phyloP scores from a whole-genome alignment of 1,140 invertebrate genomes.

The Aethina tumida region DNA sequence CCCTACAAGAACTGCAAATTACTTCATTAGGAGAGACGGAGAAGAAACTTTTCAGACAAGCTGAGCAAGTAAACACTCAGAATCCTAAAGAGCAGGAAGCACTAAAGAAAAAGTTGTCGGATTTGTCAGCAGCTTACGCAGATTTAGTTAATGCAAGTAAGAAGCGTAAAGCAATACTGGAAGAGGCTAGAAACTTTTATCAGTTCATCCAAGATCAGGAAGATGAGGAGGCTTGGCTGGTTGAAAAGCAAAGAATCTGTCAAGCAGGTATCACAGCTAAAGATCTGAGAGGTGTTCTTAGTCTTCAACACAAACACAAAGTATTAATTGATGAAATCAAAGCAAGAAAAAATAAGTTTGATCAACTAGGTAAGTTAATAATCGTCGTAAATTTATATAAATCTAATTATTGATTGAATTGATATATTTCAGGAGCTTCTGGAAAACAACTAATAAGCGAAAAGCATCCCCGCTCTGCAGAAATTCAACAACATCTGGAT shows the following conservation, averaged over 20 bases:
- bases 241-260: slow-evolving; percentile 87
- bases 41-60: slow-evolving; percentile 62
- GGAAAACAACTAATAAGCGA: slow-evolving; percentile 67
- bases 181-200: slow-evolving; percentile 87
- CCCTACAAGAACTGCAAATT: slow-evolving; percentile 82
- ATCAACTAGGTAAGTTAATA: slow-evolving; percentile 50
- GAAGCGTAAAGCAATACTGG: slow-evolving; percentile 68
- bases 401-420: no score
- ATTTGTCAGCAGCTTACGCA: slow-evolving; percentile 26
- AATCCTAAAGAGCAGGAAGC: slow-evolving; percentile 30
- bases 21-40: slow-evolving; percentile 76
- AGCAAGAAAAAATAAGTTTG: slow-evolving; percentile 66
- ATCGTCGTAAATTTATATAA: no score
- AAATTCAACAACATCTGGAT: slow-evolving; percentile 70
- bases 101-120: slow-evolving; percentile 26
- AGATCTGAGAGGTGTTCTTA: slow-evolving; percentile 81
- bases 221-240: slow-evolving; percentile 82
- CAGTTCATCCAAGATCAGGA: slow-evolving; percentile 88
- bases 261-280: slow-evolving; percentile 84
- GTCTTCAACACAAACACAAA: slow-evolving; percentile 91
- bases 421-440: slow-evolving; percentile 30
- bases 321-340: slow-evolving; percentile 88
- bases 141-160: slow-evolving; percentile 42
- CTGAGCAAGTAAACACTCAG: slow-evolving; percentile 37
- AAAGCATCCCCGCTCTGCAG: slow-evolving; percentile 61